Evolutionary conservation across 2,888 invertebrate species (phyloP), one percentile per base, ranked within the genome.

Genomic region (Diploptera punctata): DNA sequence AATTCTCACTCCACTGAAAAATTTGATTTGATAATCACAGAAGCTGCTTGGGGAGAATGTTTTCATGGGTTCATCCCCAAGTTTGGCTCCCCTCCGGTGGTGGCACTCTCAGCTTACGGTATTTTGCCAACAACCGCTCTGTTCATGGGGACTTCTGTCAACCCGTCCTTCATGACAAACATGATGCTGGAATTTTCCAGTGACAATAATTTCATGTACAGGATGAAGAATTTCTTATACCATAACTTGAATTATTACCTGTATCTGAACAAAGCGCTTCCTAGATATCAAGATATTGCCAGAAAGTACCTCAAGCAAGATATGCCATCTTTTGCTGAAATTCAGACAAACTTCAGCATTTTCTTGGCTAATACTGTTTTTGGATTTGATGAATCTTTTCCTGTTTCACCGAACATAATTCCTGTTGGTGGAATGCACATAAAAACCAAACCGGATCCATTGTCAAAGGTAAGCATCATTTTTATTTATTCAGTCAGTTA

Each of bases 361-460:
- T 9, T 38, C 13, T 13, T 38, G 5, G 38, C 38, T 9, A 38
- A 38, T 13, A 38, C 38, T 13, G 38, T 38, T 9, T 38, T 38
- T 13, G 38, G 38, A 38, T 13, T 38, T 5, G 38, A 38, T 13
- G 38, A 38, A 5, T 13, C 38, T 38, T 13, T 5, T 9, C 38
- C 38, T 5, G 38, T 85, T 24, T 85, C 86, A 1, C 88, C 88
- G 0, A 83, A 85, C 70, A 77, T 88, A 47, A 82, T 88, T 13
- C 88, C 88, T 82, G 85, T 88, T 10, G 88, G 86, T 24, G 88
- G 88, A 5, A 77, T 88, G 52, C 38, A 38, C 38, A 13, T 38
- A 9, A 38, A 38, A 38, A 38, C 13, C 7, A 38, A 38, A 13
- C 7, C 38, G 7, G 38, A 38, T 38, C 38, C 38, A 9, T 38